Evolutionary conservation across 2,888 invertebrate genomes (phyloP), one percentile per base, ranked within the genome.

Genomic region (Latrodectus hesperus): DNA sequence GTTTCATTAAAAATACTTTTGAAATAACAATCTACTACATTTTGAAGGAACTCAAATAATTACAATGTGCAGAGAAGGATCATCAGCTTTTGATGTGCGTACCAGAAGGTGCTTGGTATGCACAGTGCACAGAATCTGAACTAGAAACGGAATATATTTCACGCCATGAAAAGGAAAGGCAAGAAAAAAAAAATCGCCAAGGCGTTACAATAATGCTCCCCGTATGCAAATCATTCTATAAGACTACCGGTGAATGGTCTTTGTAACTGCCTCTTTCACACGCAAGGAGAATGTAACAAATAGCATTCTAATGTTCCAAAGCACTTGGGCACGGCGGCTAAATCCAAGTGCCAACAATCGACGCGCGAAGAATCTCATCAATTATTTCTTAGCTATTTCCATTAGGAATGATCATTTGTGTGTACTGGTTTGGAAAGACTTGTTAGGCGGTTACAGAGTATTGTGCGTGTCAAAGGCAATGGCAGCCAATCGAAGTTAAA

Each of bases 251-350:
- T 64, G 60, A 71, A 55, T 38, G 38, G 38, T 38, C 68, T 51
- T 68, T 16, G n/a, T 81, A 82, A 82, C 55, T 70, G 82, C 68
- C 53, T 26, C 52, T 11, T 83, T 83, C 83, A 83, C 83, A 75
- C 83, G 71, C 83, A 75, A 75, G 65, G 75, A n/a, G 71, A 22
- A 71, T 51, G 65, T 76, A 83, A 83, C 76, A 76, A 83, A 83
- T 76, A 52, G 83, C 71, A 64, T 77, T 83, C 71, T 51, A 71
- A 76, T 76, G 83, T 38, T 38, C 38, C 71, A 65, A 60, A 72
- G 55, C 51, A 53, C 14, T 38, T 38, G 49, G 72, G 70, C 17
- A 17, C 67, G 22, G 14, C 72, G 72, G 53, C 17, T 16, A 71
- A 38, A 38, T 76, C 64, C 60, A 64, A 71, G 83, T 82, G 68